Evolutionary conservation across 2,113 vertebrate species (phyloP).

Genomic region (Corythoichthys haematopterus): DNA sequence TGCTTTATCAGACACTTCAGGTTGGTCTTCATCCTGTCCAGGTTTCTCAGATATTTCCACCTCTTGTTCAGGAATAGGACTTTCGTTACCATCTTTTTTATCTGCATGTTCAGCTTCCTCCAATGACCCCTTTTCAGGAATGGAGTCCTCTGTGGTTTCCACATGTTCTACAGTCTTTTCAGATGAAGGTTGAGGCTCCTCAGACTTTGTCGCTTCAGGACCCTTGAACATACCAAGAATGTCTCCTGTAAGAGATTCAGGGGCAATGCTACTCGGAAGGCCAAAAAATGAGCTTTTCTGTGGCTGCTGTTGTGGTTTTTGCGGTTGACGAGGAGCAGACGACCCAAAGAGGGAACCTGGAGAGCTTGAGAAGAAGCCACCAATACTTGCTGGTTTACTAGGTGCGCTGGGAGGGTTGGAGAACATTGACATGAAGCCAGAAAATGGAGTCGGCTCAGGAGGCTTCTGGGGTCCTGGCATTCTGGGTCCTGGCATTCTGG

Average conservation of each 20-base stretch:
- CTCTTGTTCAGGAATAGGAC: conserved; percentile 14
- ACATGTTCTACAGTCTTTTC: conserved; percentile 20
- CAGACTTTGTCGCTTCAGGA: conserved; percentile 56
- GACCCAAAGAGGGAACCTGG: conserved; percentile 71
- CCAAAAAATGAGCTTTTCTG: conserved; percentile 85
- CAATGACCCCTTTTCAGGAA: conserved; percentile 33
- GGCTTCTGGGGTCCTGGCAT: conserved; percentile 58
- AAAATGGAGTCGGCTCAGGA: conserved; percentile 78
- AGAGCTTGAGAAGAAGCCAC: conserved; percentile 78
- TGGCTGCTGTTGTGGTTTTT: conserved; percentile 57
- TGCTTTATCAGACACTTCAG: conserved; percentile 28
- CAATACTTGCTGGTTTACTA: conserved; percentile 71
- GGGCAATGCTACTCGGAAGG: conserved; percentile 66
- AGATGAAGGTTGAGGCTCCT: conserved; percentile 36
- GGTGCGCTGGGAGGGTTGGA: conserved; percentile 66
- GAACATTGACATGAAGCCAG: conserved; percentile 90
- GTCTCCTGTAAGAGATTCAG: conserved; percentile 77
- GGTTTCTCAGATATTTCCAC: conserved; percentile 13
- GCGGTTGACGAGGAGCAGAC: conserved; percentile 45
- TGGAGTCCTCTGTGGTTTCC: conserved; percentile 14
- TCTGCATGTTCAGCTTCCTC: conserved; percentile 39
- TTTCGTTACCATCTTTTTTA: conserved; percentile 41
- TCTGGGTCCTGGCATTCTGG: conserved; percentile 16
- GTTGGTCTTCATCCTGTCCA: neutral
- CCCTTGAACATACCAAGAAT: conserved; percentile 83